phyloP scores from a whole-genome alignment of 2,888 invertebrate genomes.

The Tipula lateralis region DNA sequence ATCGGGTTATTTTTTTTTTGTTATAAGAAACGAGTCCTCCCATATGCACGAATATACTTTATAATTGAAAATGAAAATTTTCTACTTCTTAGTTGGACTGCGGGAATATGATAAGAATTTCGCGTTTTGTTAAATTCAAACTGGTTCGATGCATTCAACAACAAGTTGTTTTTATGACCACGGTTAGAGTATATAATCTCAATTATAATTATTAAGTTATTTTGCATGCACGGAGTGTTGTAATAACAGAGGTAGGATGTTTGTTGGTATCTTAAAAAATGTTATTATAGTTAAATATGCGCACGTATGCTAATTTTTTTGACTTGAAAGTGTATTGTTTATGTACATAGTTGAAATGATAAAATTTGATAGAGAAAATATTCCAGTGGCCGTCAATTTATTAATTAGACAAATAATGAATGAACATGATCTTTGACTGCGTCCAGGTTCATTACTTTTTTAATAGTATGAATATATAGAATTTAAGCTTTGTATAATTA shows the following conservation, averaged over 20 bases:
- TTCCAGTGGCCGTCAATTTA: too few species aligned
- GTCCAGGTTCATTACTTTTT: too few species aligned
- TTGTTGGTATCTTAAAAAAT: background rate
- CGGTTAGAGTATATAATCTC: background rate
- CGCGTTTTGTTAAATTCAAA: background rate
- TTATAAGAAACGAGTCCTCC: background rate
- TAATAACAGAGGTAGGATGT: background rate
- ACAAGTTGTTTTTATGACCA: background rate
- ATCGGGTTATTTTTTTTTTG: background rate
- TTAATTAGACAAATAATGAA: too few species aligned
- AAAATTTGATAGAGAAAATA: too few species aligned
- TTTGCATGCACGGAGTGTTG: background rate
- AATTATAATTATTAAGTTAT: background rate
- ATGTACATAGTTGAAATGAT: background rate
- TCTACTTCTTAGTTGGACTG: background rate
- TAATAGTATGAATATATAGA: too few species aligned
- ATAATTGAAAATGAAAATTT: background rate
- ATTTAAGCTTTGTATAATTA: too few species aligned
- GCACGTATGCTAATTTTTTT: background rate
- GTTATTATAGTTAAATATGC: background rate
- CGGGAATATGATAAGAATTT: background rate
- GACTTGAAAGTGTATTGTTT: background rate
- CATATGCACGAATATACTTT: background rate
- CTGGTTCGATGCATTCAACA: background rate
- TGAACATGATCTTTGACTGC: too few species aligned